A percentile compares a stretch with the other conserved stretches of the same genome.
Evolutionary conservation across 2,113 vertebrate species (phyloP).

Genomic region (Ameiurus melas): DNA sequence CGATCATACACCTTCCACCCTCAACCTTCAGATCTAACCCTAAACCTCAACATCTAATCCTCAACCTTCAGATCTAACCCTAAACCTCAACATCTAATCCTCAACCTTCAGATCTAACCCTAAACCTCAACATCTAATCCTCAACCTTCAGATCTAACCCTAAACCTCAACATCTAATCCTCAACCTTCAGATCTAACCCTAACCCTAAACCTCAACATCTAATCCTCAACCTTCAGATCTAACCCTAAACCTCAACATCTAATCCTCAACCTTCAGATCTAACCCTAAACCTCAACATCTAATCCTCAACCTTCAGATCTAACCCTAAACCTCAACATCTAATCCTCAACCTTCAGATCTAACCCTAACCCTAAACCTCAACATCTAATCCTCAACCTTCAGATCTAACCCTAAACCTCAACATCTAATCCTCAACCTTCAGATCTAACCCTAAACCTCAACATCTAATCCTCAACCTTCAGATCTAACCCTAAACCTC

Average conservation of each 20-base stretch:
- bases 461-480: neutral
- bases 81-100: neutral
- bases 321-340: neutral
- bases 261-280: neutral
- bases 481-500: too few relatives aligned
- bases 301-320: neutral
- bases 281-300: neutral
- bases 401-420: neutral
- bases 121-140: neutral
- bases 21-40: neutral
- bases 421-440: neutral
- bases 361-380: neutral
- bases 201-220: neutral
- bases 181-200: too few relatives aligned
- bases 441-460: neutral
- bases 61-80: neutral
- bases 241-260: neutral
- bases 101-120: neutral
- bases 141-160: neutral
- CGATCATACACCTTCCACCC: neutral
- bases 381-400: neutral
- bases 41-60: neutral
- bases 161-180: neutral
- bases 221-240: neutral
- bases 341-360: neutral